A percentile compares a stretch with the other conserved stretches of the same genome.
These are phyloP conservation scores for Tribolium castaneum DNA, from an alignment of 1,140 invertebrate species.

Conservation along the genomic window DNA sequence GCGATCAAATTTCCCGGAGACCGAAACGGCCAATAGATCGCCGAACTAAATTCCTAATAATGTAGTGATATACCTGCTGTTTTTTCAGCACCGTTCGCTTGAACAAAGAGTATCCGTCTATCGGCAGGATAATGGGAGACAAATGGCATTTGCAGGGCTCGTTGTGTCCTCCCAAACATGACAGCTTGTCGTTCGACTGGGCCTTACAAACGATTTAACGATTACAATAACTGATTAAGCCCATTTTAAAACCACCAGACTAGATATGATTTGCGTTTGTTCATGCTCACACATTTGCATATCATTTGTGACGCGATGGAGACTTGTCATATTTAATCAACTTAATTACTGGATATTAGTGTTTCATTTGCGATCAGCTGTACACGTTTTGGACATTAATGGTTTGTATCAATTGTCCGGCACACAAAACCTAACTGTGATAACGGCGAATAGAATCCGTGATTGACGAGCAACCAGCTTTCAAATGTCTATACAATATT, in stretches of 20 bases:
- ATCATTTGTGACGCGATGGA: conserved; percentile 23
- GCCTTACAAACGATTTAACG: conserved; percentile 35
- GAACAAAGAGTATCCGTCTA: conserved; percentile 23
- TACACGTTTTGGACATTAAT: conserved; percentile 30
- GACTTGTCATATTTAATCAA: conserved; percentile 36
- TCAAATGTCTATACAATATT: conserved; percentile 2
- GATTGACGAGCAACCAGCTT: conserved; percentile 18
- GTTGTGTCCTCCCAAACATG: conserved; percentile 18
- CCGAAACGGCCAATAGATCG: conserved; percentile 6
- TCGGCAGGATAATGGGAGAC: conserved; percentile 20
- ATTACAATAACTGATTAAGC: conserved; percentile 36
- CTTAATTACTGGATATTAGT: conserved; percentile 31
- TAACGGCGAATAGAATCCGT: background rate
- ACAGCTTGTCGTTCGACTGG: conserved; percentile 32
- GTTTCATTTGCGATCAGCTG: conserved; percentile 26
- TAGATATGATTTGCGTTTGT: conserved; percentile 31
- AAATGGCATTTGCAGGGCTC: conserved; percentile 24
- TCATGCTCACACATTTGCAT: conserved; percentile 35
- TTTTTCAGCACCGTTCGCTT: background rate
- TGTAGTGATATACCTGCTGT: conserved; percentile 5
- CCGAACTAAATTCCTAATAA: conserved; percentile 4
- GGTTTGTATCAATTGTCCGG: conserved; percentile 25
- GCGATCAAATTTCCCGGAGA: conserved; percentile 22
- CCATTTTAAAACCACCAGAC: conserved; percentile 33
- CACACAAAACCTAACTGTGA: conserved; percentile 22